A percentile compares a stretch with the other conserved stretches of the same genome.
These are phyloP conservation scores for Pelecanoides urinatrix DNA, from an alignment of 2,113 vertebrate genomes.

Conservation along the genomic window DNA sequence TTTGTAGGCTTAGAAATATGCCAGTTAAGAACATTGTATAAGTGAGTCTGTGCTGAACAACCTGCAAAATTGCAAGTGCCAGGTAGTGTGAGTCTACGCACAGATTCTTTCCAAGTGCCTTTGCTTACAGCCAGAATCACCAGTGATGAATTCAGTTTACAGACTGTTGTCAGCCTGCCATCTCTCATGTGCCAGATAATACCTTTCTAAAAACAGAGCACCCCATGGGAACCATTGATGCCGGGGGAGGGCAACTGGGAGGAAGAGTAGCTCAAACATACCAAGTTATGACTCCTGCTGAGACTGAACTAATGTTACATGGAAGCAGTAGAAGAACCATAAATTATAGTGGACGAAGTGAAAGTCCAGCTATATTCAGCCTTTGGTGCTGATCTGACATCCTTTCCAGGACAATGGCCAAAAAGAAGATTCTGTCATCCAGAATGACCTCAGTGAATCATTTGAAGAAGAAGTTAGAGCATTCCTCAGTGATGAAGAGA, in stretches of 20 bases:
- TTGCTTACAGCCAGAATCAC: neutral
- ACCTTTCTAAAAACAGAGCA: neutral
- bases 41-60: neutral
- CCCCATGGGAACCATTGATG: neutral
- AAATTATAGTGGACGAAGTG: neutral
- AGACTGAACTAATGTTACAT: neutral
- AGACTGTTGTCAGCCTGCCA: neutral
- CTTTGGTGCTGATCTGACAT: neutral
- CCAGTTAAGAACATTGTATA: neutral
- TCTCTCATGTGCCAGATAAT: neutral
- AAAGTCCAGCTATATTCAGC: neutral
- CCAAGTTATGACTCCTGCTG: neutral
- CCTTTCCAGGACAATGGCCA: constrained; percentile 71
- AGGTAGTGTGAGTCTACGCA: neutral
- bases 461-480: constrained; percentile 80
- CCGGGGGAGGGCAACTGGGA: neutral
- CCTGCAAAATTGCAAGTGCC: neutral
- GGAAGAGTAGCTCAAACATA: neutral
- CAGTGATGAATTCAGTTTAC: neutral
- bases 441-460: constrained; percentile 60
- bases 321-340: neutral
- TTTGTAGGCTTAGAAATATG: neutral
- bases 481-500: constrained; percentile 82
- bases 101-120: neutral
- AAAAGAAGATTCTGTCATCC: neutral